Evolutionary conservation across 1,140 invertebrate species (phyloP).

Genomic region (Anagrus nilaparvatae): DNA sequence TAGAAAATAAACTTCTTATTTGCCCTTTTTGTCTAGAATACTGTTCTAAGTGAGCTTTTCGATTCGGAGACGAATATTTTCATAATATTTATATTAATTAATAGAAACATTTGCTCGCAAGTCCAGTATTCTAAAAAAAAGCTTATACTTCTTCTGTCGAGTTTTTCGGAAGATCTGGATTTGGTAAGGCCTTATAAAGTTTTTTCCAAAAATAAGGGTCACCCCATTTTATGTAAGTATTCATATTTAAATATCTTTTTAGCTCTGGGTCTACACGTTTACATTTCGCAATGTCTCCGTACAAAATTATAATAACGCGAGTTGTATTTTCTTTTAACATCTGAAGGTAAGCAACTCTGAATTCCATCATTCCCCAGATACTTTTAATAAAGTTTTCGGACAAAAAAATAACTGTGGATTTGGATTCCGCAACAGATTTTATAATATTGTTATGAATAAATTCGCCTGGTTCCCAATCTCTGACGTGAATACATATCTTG

Average conservation of each 20-base stretch:
- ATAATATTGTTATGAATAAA: too few species aligned
- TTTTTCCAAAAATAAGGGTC: constrained; percentile 83
- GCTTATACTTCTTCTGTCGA: too few species aligned
- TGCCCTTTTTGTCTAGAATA: too few species aligned
- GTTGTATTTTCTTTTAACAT: constrained; percentile 62
- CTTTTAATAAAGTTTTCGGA: constrained; percentile 74
- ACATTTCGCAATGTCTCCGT: constrained; percentile 58
- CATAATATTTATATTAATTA: too few species aligned
- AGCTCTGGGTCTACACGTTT: constrained; percentile 63
- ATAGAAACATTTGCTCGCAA: too few species aligned
- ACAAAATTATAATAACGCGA: constrained; percentile 66
- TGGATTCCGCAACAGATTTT: constrained; percentile 68
- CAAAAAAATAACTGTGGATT: constrained; percentile 71
- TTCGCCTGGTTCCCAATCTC: constrained; percentile 70
- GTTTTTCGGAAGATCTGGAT: too few species aligned
- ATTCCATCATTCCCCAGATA: constrained; percentile 79
- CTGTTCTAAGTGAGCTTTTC: too few species aligned
- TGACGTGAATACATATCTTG: constrained; percentile 66
- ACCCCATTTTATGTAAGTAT: constrained; percentile 78
- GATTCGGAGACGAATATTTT: too few species aligned
- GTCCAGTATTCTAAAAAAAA: too few species aligned
- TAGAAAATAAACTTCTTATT: too few species aligned
- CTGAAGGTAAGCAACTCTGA: constrained; percentile 64
- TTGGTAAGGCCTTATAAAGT: constrained; percentile 61
- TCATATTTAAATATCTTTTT: constrained; percentile 67